Base-by-base conservation (phyloP, 2,888 invertebrate genomes). In the Hypselothyrea guttata region DNA sequence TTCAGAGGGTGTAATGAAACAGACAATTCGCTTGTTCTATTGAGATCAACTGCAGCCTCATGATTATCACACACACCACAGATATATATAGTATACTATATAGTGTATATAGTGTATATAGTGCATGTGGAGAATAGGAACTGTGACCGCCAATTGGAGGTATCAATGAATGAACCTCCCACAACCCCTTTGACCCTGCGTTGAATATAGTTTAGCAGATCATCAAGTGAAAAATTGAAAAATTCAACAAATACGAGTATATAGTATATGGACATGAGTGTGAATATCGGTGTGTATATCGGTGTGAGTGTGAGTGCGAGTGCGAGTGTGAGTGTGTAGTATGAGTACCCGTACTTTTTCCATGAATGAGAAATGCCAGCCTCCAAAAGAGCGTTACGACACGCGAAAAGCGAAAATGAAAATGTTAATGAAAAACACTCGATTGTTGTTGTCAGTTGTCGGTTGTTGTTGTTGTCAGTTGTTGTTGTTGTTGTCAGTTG, bases 401-500 rank as follows among this genome's bases (percentile, higher is more conserved):
- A 77, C 75, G 75, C 75, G 66, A 82, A 82, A 62, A 72, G 61
- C 37, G 60, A 70, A 75, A 75, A 66, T 59, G 75, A 62, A 75
- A 70, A 69, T 54, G 53, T 64, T 66, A 52, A 60, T 71, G 71
- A 64, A 68, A 73, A 68, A 5, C 48, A 41, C 38, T 54, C 45
- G 41, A 11, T 35, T 40, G 33, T 27, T 41, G 15, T 40, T 12
- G 38, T 22, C 45, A 30, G 8, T 16, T 53, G 38, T 55, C 41
- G 16, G n/a, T 52, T 15, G 44, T 34, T 44, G 31, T 22, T 40
- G 13, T 44, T 11, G 37, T 30, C 33, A 30, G 8, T 22, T 53
- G 40, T 56, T 48, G 18, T 45, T 38, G 30, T 44, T 30, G 28
- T 37, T 31, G 8, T 27, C 22, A 40, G 30, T 37, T 44, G 48